Evolutionary conservation across 2,113 vertebrate species (phyloP), one percentile per base, ranked within the genome.

Genomic region (Lucifuga dentata): DNA sequence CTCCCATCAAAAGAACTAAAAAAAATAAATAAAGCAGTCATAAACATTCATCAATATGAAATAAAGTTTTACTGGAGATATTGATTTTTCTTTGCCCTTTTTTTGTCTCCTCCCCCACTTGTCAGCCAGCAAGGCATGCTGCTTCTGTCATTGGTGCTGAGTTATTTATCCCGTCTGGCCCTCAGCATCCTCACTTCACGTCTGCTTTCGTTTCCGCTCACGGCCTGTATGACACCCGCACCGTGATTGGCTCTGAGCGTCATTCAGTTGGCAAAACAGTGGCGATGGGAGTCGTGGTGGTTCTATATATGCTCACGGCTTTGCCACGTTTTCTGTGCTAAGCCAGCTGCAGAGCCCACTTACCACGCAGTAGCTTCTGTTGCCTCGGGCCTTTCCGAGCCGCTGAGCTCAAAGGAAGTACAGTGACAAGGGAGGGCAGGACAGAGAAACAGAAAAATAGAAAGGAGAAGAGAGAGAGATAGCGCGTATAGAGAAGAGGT

Each of bases 31-130:
- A 51, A 77, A 33, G 72, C 36, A 10, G 63, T 76, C 68, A 84
- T 80, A 85, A 90, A 86, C 74, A 67, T 44, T 86, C 76, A 79
- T 90, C 88, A 83, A 84, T 80, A 84, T 76, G 72, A 85, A 88
- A 88, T 88, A 68, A 84, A 86, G 68, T 85, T 88, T 85, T 86
- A 87, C 80, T 60, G 72, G 46, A 59, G 29, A n/a, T 69, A 91
- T 93, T 60, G 90, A 91, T 88, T 89, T 85, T 78, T 43, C 53
- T 68, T 80, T 64, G 63, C 20, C 49, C 41, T 23, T 63, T 73
- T 71, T 73, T 72, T 80, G 48, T 70, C 53, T 71, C 74, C 70
- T 43, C 76, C 73, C 71, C 49, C 82, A 38, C 67, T 48, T 61
- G 56, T 48, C 75, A 76, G 76, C 62, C 56, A 51, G 57, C 0